Evolutionary conservation across 2,888 invertebrate species (phyloP).

Genomic region (Rhagonycha lutea): DNA sequence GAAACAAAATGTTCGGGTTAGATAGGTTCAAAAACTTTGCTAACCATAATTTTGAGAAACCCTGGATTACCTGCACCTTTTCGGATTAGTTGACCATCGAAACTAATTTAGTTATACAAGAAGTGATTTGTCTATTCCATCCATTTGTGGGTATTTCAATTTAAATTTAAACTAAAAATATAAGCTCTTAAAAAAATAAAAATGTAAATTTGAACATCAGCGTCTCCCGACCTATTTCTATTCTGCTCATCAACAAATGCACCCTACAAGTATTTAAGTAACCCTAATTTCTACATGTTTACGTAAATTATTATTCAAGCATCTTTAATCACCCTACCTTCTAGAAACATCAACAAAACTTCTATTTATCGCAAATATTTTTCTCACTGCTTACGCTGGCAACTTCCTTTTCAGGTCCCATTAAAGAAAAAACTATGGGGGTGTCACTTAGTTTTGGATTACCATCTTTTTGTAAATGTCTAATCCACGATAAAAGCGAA

Average conservation of each 20-base stretch:
- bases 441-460: slow-evolving; percentile 75
- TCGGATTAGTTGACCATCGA: background rate
- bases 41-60: background rate
- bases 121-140: background rate
- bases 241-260: background rate
- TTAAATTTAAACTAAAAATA: background rate
- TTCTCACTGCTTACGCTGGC: slow-evolving; percentile 23
- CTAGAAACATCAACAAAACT: background rate
- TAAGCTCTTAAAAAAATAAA: background rate
- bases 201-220: background rate
- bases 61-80: background rate
- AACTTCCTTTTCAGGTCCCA: slow-evolving; percentile 61
- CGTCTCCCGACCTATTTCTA: background rate
- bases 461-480: slow-evolving; percentile 73
- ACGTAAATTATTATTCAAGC: background rate
- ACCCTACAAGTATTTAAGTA: background rate
- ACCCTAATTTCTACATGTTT: background rate
- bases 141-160: background rate
- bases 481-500: slow-evolving; percentile 88
- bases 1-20: background rate
- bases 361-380: background rate
- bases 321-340: background rate
- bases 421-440: slow-evolving; percentile 84
- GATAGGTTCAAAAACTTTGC: background rate
- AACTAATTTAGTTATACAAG: background rate